phyloP scores from a whole-genome alignment of 2,797 vertebrate species.

The Pelobates cultripes region DNA sequence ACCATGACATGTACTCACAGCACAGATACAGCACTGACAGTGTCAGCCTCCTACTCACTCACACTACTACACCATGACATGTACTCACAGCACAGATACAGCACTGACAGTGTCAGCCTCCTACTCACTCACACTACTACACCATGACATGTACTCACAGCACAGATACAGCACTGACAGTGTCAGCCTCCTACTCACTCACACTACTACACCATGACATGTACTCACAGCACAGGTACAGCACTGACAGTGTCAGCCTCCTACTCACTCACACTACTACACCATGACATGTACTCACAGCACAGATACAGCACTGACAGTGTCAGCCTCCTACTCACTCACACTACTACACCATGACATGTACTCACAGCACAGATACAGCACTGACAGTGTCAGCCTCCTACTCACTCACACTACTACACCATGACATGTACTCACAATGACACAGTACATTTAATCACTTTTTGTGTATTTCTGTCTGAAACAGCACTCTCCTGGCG shows the following conservation, averaged over 20 bases:
- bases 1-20: neutral
- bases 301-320: no score
- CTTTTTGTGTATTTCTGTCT: neutral
- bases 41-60: neutral
- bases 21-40: no score
- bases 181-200: neutral
- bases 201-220: no score
- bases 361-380: neutral
- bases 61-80: neutral
- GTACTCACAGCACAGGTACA: neutral
- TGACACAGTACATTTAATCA: neutral
- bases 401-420: neutral
- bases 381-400: no score
- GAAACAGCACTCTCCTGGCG: slow-evolving; percentile 16
- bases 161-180: neutral
- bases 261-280: neutral
- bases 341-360: no score
- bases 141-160: neutral
- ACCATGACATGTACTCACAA: no score
- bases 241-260: no score
- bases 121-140: neutral
- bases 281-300: neutral
- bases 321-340: neutral
- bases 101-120: neutral
- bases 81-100: neutral